These are phyloP conservation scores for Psylliodes chrysocephalus DNA, from an alignment of 2,888 invertebrate species.

Conservation along the genomic window DNA sequence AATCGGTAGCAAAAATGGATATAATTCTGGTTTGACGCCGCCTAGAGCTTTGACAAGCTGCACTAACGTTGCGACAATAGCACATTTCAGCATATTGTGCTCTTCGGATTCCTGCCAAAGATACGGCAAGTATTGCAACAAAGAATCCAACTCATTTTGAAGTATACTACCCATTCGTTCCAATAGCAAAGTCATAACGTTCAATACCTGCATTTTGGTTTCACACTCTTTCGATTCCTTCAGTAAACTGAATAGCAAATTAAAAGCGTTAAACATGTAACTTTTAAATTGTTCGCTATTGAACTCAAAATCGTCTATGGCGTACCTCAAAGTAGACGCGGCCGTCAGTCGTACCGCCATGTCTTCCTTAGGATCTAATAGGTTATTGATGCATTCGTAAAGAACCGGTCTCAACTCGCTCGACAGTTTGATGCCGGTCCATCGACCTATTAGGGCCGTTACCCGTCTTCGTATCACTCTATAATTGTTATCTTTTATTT, in stretches of 20 bases:
- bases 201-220: constrained; percentile 85
- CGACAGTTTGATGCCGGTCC: constrained; percentile 86
- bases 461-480: constrained; percentile 85
- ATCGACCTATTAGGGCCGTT: constrained; percentile 84
- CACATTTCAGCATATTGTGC: constrained; percentile 90
- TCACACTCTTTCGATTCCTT: constrained; percentile 71
- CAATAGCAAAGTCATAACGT: constrained; percentile 88
- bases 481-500: constrained; percentile 83
- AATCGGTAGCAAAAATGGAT: constrained; percentile 74
- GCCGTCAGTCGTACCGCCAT: constrained; percentile 90
- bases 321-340: constrained; percentile 83
- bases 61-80: constrained; percentile 87
- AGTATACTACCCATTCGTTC: constrained; percentile 85
- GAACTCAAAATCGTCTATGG: constrained; percentile 94
- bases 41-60: constrained; percentile 83
- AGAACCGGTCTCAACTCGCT: constrained; percentile 81
- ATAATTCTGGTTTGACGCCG: constrained; percentile 64
- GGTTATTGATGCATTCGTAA: constrained; percentile 80
- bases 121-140: constrained; percentile 85
- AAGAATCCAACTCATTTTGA: constrained; percentile 74
- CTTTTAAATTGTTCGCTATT: constrained; percentile 86
- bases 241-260: constrained; percentile 82
- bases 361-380: constrained; percentile 78
- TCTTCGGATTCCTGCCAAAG: constrained; percentile 90
- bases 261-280: constrained; percentile 82